These are phyloP conservation scores for Arrhopalites spinosus DNA, from an alignment of 2,888 invertebrate genomes.

Conservation along the genomic window DNA sequence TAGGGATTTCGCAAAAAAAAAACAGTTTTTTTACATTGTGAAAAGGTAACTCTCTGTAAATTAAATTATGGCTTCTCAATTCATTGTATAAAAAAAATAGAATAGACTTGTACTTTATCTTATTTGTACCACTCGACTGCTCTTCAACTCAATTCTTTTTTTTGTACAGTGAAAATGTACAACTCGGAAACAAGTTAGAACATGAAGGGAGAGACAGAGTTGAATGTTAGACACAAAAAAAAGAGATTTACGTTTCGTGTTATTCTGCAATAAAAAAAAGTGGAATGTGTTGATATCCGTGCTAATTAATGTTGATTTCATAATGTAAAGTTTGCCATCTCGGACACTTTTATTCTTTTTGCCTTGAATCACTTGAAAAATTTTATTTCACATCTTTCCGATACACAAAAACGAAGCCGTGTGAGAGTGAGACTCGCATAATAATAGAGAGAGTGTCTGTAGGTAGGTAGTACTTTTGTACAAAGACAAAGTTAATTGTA, in stretches of 20 bases:
- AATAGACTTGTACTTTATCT: too few relatives aligned
- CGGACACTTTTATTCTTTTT: constrained; percentile 12
- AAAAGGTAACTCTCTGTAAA: too few relatives aligned
- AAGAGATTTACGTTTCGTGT: constrained; percentile 13
- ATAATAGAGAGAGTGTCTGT: background rate
- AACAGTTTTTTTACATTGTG: too few relatives aligned
- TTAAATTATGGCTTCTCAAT: too few relatives aligned
- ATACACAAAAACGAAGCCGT: too few relatives aligned
- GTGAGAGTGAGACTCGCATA: background rate
- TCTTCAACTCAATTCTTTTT: too few relatives aligned
- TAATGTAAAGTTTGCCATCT: constrained; percentile 17
- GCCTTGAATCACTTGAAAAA: constrained; percentile 14
- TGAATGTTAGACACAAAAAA: background rate
- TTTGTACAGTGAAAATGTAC: too few relatives aligned
- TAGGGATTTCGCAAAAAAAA: too few relatives aligned
- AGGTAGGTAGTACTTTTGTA: background rate
- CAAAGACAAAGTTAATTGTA: background rate
- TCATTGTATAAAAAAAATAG: too few relatives aligned
- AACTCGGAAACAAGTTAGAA: background rate
- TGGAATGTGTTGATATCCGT: constrained; percentile 23
- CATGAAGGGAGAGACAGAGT: background rate
- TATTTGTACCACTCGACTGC: too few relatives aligned
- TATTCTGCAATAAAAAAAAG: constrained; percentile 16
- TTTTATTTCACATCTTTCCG: background rate
- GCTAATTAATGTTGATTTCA: constrained; percentile 27